These are phyloP conservation scores for Dallia pectoralis DNA, from an alignment of 2,797 vertebrate species.

Conservation along the genomic window DNA sequence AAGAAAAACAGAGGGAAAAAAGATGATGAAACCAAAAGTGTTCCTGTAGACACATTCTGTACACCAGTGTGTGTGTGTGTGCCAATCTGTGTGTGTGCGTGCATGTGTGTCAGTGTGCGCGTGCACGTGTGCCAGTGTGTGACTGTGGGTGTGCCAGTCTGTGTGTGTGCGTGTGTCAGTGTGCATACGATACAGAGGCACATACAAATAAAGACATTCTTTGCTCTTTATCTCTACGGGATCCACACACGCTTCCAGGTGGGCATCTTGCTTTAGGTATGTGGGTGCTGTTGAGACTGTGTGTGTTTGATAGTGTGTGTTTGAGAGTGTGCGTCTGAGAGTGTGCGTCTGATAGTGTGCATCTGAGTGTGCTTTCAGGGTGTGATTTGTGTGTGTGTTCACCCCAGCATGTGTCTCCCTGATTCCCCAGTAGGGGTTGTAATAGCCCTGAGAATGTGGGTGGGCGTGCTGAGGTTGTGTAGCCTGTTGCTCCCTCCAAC, in stretches of 20 bases:
- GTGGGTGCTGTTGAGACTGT: slow-evolving; percentile 36
- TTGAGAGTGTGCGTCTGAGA: slow-evolving; percentile 37
- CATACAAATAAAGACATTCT: slow-evolving; percentile 30
- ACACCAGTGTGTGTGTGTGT: slow-evolving; percentile 13
- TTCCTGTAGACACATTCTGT: slow-evolving; percentile 60
- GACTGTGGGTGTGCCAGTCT: slow-evolving; percentile 24
- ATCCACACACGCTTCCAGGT: slow-evolving; percentile 10
- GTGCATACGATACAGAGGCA: slow-evolving; percentile 21
- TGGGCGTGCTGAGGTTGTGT: slow-evolving; percentile 62
- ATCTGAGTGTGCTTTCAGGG: not conserved
- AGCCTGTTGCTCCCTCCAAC: slow-evolving; percentile 1
- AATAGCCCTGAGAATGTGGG: slow-evolving; percentile 59
- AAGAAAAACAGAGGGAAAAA: slow-evolving; percentile 53
- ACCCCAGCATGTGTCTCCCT: slow-evolving; percentile 40
- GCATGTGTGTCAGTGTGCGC: slow-evolving; percentile 8
- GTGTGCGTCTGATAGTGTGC: slow-evolving; percentile 17
- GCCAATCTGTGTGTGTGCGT: slow-evolving; percentile 9
- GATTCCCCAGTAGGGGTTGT: slow-evolving; percentile 58
- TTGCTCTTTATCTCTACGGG: not conserved
- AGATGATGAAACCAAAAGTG: slow-evolving; percentile 74
- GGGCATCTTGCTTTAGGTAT: slow-evolving; percentile 15
- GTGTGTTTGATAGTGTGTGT: slow-evolving; percentile 27
- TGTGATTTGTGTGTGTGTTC: slow-evolving; percentile 22
- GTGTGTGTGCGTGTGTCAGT: slow-evolving; percentile 27
- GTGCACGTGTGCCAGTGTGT: slow-evolving; percentile 15